These are phyloP conservation scores for Conopomorpha cramerella DNA, from an alignment of 1,140 invertebrate genomes.

Conservation along the genomic window DNA sequence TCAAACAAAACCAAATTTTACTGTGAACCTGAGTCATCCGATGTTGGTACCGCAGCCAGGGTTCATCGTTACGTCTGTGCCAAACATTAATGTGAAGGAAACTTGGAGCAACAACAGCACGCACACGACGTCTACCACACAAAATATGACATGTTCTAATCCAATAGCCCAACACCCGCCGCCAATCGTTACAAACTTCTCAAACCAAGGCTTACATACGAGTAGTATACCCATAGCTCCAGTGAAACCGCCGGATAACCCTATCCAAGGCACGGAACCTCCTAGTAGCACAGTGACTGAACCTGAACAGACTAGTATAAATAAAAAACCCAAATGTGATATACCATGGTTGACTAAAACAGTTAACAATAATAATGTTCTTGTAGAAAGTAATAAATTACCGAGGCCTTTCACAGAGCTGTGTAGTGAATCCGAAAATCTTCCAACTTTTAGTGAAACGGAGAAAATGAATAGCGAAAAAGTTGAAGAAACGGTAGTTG, in stretches of 20 bases:
- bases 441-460: slow-evolving; percentile 17
- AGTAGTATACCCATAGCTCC: slow-evolving; percentile 51
- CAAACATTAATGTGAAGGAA: slow-evolving; percentile 56
- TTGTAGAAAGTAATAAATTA: slow-evolving; percentile 39
- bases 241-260: slow-evolving; percentile 51
- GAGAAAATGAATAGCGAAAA: slow-evolving; percentile 4
- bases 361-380: slow-evolving; percentile 51
- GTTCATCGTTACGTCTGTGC: slow-evolving; percentile 55
- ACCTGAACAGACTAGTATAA: slow-evolving; percentile 25
- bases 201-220: slow-evolving; percentile 31
- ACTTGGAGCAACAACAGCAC: slow-evolving; percentile 50
- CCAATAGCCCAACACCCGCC: slow-evolving; percentile 36
- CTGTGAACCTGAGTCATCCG: slow-evolving; percentile 48
- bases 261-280: slow-evolving; percentile 46
- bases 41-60: slow-evolving; percentile 50
- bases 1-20: slow-evolving; percentile 47
- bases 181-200: slow-evolving; percentile 27
- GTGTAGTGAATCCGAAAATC: slow-evolving; percentile 34
- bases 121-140: slow-evolving; percentile 26
- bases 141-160: slow-evolving; percentile 29
- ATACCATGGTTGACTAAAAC: slow-evolving; percentile 54
- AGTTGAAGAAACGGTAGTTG: slow-evolving; percentile 8
- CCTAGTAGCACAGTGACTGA: slow-evolving; percentile 49
- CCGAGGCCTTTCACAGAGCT: slow-evolving; percentile 50
- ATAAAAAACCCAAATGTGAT: slow-evolving; percentile 40